These are phyloP conservation scores for Tupaia tana DNA, from an alignment of 2,113 vertebrate species.

Conservation along the genomic window DNA sequence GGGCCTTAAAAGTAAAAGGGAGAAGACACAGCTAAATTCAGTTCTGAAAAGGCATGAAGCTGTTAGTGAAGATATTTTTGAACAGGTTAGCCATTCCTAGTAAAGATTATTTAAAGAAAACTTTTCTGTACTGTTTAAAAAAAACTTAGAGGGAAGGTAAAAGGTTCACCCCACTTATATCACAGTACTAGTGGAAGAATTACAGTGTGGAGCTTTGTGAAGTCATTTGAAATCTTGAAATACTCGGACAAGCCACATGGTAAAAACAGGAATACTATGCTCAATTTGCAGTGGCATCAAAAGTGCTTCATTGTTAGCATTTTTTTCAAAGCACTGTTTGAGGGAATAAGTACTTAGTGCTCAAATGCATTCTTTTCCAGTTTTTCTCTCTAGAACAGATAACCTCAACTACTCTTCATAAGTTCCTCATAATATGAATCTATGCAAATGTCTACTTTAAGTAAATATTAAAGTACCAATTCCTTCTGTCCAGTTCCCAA, in stretches of 20 bases:
- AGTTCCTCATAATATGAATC: not conserved
- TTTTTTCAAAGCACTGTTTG: not conserved
- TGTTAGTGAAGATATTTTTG: conserved; percentile 73
- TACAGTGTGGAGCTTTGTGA: conserved; percentile 16
- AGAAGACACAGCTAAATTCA: conserved; percentile 65
- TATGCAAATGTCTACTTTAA: not conserved
- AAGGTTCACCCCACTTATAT: not conserved
- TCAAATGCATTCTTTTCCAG: not conserved
- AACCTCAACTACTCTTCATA: not conserved
- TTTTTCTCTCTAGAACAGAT: not conserved
- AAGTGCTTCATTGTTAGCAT: not conserved
- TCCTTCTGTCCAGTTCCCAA: not conserved
- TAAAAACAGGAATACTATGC: conserved; percentile 8
- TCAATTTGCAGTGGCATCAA: not conserved
- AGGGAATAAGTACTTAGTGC: not conserved
- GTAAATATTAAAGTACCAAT: not conserved
- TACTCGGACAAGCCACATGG: not conserved
- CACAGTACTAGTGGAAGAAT: conserved; percentile 3
- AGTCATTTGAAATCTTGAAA: conserved; percentile 29
- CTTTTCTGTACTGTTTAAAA: conserved; percentile 50
- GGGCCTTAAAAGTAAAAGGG: conserved; percentile 57
- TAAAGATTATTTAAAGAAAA: conserved; percentile 71
- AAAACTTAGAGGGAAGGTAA: not conserved
- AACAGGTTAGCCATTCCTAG: conserved; percentile 50
- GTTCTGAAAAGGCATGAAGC: conserved; percentile 55